Percentiles rank a stretch among this genome's conserved stretches.
Conservation (phyloP, 2,797 vertebrate species). For the Pristis pectinata region DNA sequence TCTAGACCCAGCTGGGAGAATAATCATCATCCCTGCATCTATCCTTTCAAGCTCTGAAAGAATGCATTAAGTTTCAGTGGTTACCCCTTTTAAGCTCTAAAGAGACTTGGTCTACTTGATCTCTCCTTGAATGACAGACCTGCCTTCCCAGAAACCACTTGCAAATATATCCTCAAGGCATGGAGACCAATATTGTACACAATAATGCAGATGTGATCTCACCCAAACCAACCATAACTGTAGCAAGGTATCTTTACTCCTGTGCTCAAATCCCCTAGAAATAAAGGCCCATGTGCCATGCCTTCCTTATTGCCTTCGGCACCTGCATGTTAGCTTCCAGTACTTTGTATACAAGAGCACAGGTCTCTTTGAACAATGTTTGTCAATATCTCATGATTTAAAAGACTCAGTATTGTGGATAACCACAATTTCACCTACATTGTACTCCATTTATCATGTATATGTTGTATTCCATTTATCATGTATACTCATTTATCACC, state of each 20-base stretch:
- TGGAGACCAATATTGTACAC: neutral
- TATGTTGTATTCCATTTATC: no score
- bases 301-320: neutral
- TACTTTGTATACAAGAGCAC: no score
- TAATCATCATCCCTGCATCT: neutral
- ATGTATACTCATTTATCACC: no score
- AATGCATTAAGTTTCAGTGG: neutral
- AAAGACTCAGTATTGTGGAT: no score
- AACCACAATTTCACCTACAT: no score
- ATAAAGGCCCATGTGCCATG: neutral
- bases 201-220: neutral
- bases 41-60: neutral
- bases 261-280: neutral
- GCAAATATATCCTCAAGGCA: neutral
- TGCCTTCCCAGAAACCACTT: neutral
- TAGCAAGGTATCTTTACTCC: neutral
- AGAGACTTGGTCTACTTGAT: neutral
- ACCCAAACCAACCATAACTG: neutral
- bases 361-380: no score
- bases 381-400: no score
- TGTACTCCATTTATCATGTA: no score
- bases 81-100: neutral
- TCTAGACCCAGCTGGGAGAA: neutral
- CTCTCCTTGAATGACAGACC: neutral
- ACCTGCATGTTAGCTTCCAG: neutral